Evolutionary conservation across 1,140 invertebrate genomes (phyloP).

Genomic region (Drosophila pallidifrons): DNA sequence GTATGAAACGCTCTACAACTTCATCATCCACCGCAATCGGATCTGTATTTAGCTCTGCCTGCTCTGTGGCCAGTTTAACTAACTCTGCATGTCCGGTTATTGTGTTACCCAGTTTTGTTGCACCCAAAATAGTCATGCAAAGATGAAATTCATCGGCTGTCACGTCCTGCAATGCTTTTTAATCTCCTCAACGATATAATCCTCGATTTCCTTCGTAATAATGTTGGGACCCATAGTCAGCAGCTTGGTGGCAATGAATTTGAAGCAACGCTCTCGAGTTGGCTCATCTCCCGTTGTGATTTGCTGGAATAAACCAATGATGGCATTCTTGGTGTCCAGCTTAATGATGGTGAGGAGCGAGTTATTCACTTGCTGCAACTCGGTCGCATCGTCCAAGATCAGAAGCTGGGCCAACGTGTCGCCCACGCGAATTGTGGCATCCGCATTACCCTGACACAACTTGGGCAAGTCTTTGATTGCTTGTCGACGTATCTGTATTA

Average conservation of each 20-base stretch:
- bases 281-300: constrained; percentile 91
- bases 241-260: constrained; percentile 94
- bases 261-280: constrained; percentile 94
- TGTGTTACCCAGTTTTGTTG: constrained; percentile 92
- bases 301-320: constrained; percentile 95
- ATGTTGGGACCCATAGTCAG: constrained; percentile 92
- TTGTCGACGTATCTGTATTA: constrained; percentile 94
- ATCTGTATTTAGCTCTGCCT: constrained; percentile 93
- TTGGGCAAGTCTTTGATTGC: constrained; percentile 96
- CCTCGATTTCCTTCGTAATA: constrained; percentile 94
- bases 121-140: constrained; percentile 93
- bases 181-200: constrained; percentile 92
- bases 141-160: constrained; percentile 96
- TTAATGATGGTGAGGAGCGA: constrained; percentile 87
- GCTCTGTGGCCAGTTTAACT: constrained; percentile 92
- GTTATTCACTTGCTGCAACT: constrained; percentile 92
- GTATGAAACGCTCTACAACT: constrained; percentile 91
- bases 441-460: constrained; percentile 94
- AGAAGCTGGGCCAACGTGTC: constrained; percentile 96
- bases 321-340: constrained; percentile 88
- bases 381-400: constrained; percentile 92
- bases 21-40: constrained; percentile 91
- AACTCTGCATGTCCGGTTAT: constrained; percentile 94
- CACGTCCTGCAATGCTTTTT: constrained; percentile 95
- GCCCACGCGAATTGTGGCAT: constrained; percentile 94